Evolutionary conservation across 2,113 vertebrate genomes (phyloP).

Genomic region (Oostethus manadensis): DNA sequence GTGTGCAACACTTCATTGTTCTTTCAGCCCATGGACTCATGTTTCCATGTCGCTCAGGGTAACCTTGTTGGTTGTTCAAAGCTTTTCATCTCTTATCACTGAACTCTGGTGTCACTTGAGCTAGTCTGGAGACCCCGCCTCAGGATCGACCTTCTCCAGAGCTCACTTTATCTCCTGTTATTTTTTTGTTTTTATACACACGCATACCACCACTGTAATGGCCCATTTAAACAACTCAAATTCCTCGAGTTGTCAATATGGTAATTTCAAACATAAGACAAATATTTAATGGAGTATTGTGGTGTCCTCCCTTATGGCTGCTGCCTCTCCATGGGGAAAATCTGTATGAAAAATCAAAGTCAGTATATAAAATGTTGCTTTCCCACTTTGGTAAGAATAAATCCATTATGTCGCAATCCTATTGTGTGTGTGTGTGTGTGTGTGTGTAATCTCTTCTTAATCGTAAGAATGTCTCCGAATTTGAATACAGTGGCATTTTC

Average conservation of each 20-base stretch:
- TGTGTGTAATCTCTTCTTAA: too few relatives aligned
- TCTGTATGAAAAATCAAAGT: too few relatives aligned
- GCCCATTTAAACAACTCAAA: not conserved
- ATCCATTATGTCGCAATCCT: too few relatives aligned
- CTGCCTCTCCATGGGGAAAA: too few relatives aligned
- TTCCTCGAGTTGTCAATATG: not conserved
- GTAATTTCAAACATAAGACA: too few relatives aligned
- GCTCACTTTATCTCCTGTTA: slow-evolving; percentile 14
- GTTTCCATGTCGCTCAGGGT: not conserved
- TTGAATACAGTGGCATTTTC: too few relatives aligned
- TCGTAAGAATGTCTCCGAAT: too few relatives aligned
- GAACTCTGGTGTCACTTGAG: not conserved
- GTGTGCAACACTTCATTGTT: not conserved
- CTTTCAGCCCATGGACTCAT: not conserved
- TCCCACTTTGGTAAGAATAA: too few relatives aligned
- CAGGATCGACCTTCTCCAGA: not conserved
- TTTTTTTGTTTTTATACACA: slow-evolving; percentile 8
- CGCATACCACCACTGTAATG: not conserved
- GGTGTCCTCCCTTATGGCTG: too few relatives aligned
- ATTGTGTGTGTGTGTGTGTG: too few relatives aligned
- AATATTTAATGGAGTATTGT: too few relatives aligned
- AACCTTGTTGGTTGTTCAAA: not conserved
- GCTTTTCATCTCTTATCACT: not conserved
- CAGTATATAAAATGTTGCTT: too few relatives aligned
- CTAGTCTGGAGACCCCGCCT: not conserved